phyloP scores from a whole-genome alignment of 2,113 vertebrate species.

The Festucalex cinctus region DNA sequence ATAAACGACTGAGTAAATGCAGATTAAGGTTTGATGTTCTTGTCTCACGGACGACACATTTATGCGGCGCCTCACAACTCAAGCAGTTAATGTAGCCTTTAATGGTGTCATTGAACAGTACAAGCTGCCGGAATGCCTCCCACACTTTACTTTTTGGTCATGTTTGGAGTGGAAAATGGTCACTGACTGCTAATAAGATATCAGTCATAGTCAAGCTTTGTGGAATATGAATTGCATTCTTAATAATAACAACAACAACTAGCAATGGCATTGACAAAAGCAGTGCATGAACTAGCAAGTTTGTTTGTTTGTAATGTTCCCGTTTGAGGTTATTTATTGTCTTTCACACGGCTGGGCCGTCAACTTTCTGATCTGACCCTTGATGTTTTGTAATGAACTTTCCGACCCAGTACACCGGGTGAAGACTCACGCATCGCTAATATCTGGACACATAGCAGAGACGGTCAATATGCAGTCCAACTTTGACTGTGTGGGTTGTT shows the following conservation, averaged over 20 bases:
- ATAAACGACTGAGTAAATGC: background rate
- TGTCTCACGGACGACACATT: background rate
- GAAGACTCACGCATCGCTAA: background rate
- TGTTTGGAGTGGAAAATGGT: background rate
- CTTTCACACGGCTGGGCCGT: background rate
- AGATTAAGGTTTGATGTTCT: background rate
- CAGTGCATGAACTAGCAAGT: background rate
- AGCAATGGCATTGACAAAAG: background rate
- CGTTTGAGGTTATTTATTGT: background rate
- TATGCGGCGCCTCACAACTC: background rate
- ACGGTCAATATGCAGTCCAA: conserved; percentile 20
- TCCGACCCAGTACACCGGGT: background rate
- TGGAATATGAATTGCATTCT: no score
- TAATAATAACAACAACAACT: background rate
- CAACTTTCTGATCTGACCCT: conserved; percentile 1
- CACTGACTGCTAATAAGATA: background rate
- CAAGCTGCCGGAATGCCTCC: background rate
- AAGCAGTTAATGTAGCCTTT: background rate
- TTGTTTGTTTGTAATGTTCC: background rate
- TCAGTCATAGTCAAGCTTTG: background rate
- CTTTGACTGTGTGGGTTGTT: conserved; percentile 24
- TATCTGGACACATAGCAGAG: conserved; percentile 12
- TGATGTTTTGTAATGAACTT: background rate
- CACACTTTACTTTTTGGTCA: background rate
- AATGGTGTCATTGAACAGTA: conserved; percentile 1